Evolutionary conservation across 1,140 invertebrate species (phyloP).

Genomic region (Drosophila sp.): DNA sequence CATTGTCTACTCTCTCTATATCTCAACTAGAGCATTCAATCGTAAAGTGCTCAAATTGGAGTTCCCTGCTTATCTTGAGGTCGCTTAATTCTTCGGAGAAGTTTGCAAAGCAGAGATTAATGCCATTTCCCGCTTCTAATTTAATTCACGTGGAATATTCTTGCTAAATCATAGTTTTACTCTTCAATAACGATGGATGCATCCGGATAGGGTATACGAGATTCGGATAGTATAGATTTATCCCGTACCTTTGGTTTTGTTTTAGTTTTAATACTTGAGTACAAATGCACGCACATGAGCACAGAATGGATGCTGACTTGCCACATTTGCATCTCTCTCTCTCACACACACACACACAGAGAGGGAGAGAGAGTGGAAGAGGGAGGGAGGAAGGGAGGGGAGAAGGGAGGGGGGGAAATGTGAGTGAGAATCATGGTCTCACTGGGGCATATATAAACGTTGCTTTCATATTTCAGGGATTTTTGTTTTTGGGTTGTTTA

Average conservation of each 20-base stretch:
- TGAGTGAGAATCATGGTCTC: background rate
- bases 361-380: background rate
- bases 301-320: conserved; percentile 58
- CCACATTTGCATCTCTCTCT: conserved; percentile 68
- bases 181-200: too few species aligned
- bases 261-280: conserved; percentile 74
- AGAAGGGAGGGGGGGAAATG: background rate
- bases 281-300: conserved; percentile 65
- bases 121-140: too few species aligned
- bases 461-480: conserved; percentile 72
- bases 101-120: too few species aligned
- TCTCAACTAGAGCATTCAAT: too few species aligned
- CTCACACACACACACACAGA: conserved; percentile 30
- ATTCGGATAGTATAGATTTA: background rate
- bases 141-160: too few species aligned
- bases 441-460: conserved; percentile 69
- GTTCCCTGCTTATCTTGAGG: too few species aligned
- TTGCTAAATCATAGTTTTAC: too few species aligned
- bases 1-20: too few species aligned
- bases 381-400: background rate
- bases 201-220: background rate
- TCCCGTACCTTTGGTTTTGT: conserved; percentile 42
- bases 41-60: too few species aligned
- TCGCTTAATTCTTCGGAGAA: too few species aligned
- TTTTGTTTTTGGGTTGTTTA: conserved; percentile 67